A percentile compares a stretch with the other conserved stretches of the same genome.
These are phyloP conservation scores for Theretra japonica DNA, from an alignment of 2,888 invertebrate genomes.

Conservation along the genomic window DNA sequence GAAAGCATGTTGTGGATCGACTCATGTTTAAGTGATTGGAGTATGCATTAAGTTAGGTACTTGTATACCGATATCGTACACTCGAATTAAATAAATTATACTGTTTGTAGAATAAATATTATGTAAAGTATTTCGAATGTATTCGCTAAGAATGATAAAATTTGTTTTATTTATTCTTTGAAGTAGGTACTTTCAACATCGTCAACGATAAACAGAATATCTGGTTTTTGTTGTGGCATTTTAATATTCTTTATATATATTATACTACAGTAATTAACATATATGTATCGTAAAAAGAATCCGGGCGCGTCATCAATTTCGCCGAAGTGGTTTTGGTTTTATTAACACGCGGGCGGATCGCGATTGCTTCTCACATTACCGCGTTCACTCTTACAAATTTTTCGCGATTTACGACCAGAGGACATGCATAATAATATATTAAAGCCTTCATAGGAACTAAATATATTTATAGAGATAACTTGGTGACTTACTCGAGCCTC, in stretches of 20 bases:
- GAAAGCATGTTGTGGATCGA: constrained; percentile 68
- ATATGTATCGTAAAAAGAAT: constrained; percentile 25
- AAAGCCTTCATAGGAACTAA: background rate
- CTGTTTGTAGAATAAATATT: background rate
- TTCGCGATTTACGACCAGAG: background rate
- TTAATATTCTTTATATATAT: constrained; percentile 12
- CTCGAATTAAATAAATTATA: background rate
- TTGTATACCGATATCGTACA: background rate
- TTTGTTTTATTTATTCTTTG: background rate
- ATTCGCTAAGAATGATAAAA: background rate
- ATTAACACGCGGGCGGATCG: constrained; percentile 12
- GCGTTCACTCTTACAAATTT: constrained; percentile 20
- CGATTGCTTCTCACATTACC: constrained; percentile 27
- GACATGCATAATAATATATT: constrained; percentile 16
- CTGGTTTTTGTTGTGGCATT: constrained; percentile 7
- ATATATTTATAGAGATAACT: background rate
- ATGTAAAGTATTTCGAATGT: background rate
- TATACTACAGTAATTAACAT: constrained; percentile 18
- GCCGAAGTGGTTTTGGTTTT: constrained; percentile 21
- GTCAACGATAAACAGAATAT: constrained; percentile 1
- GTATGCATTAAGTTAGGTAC: background rate
- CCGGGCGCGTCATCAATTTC: constrained; percentile 25
- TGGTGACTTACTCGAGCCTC: too few relatives aligned
- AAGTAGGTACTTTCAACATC: background rate
- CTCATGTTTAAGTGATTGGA: background rate